These are phyloP conservation scores for Cettia cetti DNA, from an alignment of 2,113 vertebrate species.

Conservation along the genomic window DNA sequence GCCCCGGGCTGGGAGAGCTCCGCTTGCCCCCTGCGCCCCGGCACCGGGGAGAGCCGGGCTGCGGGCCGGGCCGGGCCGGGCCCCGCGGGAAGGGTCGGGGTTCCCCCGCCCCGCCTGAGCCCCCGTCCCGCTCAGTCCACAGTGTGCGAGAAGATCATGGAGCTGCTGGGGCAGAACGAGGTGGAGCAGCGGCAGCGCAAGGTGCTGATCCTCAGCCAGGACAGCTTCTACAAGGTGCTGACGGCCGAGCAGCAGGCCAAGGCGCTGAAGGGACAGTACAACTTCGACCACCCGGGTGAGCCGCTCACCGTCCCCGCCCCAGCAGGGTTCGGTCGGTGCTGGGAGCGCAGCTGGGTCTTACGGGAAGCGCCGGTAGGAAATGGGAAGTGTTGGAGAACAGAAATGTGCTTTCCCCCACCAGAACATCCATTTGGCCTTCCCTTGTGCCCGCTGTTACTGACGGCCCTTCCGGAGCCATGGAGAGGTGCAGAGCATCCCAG, in stretches of 20 bases:
- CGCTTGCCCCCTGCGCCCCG: not conserved
- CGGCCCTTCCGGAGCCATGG: not conserved
- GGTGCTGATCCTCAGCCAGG: slow-evolving; percentile 92
- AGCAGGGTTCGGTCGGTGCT: accelerated
- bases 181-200: slow-evolving; percentile 92
- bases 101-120: not conserved
- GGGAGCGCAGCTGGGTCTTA: accelerated
- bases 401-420: not conserved
- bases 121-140: slow-evolving; percentile 80
- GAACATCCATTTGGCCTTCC: not conserved
- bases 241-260: slow-evolving; percentile 90
- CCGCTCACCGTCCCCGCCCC: not conserved
- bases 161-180: slow-evolving; percentile 94
- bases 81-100: not conserved
- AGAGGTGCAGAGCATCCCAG: not conserved
- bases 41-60: not conserved
- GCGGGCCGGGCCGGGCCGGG: not conserved
- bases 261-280: slow-evolving; percentile 93
- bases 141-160: slow-evolving; percentile 98
- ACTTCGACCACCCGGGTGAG: slow-evolving; percentile 96
- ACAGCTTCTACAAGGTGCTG: slow-evolving; percentile 92
- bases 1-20: too few relatives aligned
- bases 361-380: not conserved
- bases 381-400: not conserved
- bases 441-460: not conserved